Base-by-base conservation (phyloP, 2,888 invertebrate genomes). In the Venustoraphidia nigricollis region DNA sequence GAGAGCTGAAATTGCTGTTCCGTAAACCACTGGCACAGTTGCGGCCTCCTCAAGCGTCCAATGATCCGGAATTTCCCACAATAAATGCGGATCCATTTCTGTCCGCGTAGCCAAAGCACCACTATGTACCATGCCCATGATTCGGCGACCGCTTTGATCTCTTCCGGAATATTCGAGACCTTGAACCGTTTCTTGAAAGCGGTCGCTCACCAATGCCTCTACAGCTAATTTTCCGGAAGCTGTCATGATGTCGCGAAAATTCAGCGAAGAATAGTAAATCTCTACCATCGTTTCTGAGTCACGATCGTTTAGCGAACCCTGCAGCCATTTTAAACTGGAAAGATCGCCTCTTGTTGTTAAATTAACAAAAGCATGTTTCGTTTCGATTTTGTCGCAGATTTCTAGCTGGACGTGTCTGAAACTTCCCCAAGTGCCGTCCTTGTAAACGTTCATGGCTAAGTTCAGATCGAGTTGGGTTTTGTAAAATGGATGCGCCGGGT, bases 181-280 rank as follows among this genome's bases (percentile, higher is more conserved):
- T 54, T 79, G 71, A 0, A 81, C 73, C 56, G 76, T 77, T 53
- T 79, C 79, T 55, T 86, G 77, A 9, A 73, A 68, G n/a, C 82
- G 70, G 1, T 71, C 73, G 35, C 73, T 72, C 0, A 85, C 84
- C 1, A 36, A 36, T 37, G 17, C 14, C 73, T 95, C 94, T 0
- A 80, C 77, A 8, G 86, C 81, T 8, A 96, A 75, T 59, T 90
- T 90, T 2, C 93, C 95, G 1, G 89, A 89, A 0, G 94, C 90
- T 1, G 90, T 72, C 96, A 96, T 95, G 0, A 96, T 73, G 64
- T 96, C 96, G 59, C 90, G 81, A 78, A 95, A 96, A 68, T 96
- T 97, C 10, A 96, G 64, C 0, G 92, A 77, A 0, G 89, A 69
- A 60, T 85, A 91, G 57, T 82, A 75, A 1, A 87, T 75, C 64